Conservation (phyloP, 2,113 vertebrate species). For the Xenus cinereus region DNA sequence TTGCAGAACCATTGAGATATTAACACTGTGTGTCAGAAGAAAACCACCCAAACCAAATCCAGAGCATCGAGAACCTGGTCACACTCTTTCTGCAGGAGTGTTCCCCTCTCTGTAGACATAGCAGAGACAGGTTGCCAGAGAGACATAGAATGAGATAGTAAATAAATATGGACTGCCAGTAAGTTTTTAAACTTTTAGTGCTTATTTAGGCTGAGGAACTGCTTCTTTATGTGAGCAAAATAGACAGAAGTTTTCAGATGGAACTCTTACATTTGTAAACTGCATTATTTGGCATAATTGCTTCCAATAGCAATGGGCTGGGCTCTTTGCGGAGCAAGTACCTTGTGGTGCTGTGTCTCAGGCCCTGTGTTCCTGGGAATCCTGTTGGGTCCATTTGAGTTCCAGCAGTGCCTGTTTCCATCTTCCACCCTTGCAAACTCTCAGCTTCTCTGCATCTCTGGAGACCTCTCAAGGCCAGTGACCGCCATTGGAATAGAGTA, state of each 20-base stretch:
- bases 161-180: neutral
- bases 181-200: neutral
- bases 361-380: neutral
- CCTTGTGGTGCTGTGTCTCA: neutral
- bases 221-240: neutral
- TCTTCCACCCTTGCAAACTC: neutral
- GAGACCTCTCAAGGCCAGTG: neutral
- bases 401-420: neutral
- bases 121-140: neutral
- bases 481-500: rapidly evolving
- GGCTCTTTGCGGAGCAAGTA: neutral
- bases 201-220: neutral
- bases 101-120: neutral
- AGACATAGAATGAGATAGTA: neutral
- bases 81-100: neutral
- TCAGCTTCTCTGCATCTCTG: neutral
- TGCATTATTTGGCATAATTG: neutral
- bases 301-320: neutral
- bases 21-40: neutral
- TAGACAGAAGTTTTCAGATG: neutral
- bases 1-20: neutral
- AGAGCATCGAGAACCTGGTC: neutral
- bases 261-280: neutral
- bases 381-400: neutral
- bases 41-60: neutral